Conservation (phyloP, 2,113 vertebrate species). For the Meleagris gallopavo region DNA sequence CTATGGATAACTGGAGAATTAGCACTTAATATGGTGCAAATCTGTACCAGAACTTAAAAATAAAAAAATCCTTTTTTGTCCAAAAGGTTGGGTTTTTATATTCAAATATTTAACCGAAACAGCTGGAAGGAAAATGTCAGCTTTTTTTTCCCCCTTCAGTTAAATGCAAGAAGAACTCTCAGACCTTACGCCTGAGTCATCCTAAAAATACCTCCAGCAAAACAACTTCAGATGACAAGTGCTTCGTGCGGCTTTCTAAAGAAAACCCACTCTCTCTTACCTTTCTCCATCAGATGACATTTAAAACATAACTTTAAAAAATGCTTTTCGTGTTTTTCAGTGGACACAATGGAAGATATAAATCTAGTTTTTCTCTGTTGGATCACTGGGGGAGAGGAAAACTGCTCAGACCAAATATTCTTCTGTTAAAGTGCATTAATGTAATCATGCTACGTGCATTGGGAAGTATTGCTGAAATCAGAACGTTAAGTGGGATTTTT, state of each 20-base stretch:
- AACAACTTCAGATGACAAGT: conserved; percentile 26
- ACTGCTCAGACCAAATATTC: not conserved
- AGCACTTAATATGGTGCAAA: not conserved
- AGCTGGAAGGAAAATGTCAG: conserved; percentile 16
- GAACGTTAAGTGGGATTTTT: not conserved
- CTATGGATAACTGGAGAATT: not conserved
- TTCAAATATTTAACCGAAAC: conserved; percentile 29
- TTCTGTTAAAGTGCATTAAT: not conserved
- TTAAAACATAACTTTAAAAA: not conserved
- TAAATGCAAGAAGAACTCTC: conserved; percentile 3
- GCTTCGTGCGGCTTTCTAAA: not conserved
- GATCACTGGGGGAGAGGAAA: not conserved
- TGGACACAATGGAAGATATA: not conserved
- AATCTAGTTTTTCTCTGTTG: not conserved
- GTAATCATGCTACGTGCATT: not conserved
- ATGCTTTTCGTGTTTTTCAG: not conserved
- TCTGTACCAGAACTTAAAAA: not conserved
- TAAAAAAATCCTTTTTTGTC: not conserved
- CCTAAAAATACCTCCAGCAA: conserved; percentile 45
- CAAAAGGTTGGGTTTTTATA: not conserved
- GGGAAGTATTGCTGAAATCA: not conserved
- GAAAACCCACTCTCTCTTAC: not conserved
- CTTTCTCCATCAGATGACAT: not conserved
- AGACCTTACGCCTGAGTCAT: not conserved
- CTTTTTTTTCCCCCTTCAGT: not conserved